Evolutionary conservation across 2,888 invertebrate species (phyloP).

Genomic region (Altica lythri): DNA sequence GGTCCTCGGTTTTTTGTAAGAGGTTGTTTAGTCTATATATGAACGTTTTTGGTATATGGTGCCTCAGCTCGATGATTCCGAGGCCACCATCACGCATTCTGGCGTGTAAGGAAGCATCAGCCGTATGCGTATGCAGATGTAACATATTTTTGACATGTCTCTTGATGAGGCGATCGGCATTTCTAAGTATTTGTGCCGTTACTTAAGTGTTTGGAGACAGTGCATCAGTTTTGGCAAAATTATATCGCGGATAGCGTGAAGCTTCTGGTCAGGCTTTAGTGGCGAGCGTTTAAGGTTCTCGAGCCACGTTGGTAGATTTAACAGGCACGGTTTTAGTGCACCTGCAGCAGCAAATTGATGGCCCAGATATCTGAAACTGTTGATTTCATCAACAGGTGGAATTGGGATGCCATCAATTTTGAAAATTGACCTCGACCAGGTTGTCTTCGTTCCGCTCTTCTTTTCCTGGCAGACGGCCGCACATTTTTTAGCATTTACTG

Average conservation of each 20-base stretch:
- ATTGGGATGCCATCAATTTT: no score
- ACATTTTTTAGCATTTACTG: constrained; percentile 33
- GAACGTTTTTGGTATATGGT: constrained; percentile 33
- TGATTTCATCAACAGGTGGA: no score
- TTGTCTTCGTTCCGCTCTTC: no score
- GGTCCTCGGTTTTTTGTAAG: constrained; percentile 16
- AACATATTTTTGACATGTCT: constrained; percentile 42
- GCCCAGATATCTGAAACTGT: no score
- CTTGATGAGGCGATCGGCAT: constrained; percentile 20
- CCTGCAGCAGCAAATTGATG: neutral
- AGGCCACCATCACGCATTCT: constrained; percentile 39
- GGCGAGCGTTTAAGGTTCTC: no score
- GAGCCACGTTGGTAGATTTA: constrained; percentile 2
- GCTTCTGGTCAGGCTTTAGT: constrained; percentile 53
- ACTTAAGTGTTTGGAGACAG: no score
- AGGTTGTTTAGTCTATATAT: constrained; percentile 22
- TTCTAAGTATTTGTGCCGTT: constrained; percentile 22
- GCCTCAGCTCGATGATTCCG: no score
- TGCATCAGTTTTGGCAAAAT: no score
- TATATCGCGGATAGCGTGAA: no score
- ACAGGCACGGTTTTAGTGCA: neutral
- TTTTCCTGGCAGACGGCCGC: constrained; percentile 3
- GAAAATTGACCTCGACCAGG: no score
- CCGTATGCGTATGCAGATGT: constrained; percentile 59
- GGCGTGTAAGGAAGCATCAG: constrained; percentile 43